phyloP scores from a whole-genome alignment of 2,113 vertebrate genomes.

The Alexandromys fortis region DNA sequence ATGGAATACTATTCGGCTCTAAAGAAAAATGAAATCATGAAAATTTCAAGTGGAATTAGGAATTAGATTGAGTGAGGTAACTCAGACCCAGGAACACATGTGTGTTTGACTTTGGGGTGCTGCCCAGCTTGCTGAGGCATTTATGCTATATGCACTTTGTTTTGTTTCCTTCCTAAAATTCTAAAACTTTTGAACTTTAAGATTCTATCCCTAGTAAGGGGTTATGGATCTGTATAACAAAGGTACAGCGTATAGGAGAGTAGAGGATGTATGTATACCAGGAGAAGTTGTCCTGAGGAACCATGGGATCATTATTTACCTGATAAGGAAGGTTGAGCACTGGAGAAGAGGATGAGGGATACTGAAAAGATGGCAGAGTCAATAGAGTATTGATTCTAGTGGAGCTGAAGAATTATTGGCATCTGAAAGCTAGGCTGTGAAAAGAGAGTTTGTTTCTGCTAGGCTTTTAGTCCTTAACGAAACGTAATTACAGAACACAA shows the following conservation, averaged over 20 bases:
- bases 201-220: neutral
- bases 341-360: neutral
- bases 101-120: neutral
- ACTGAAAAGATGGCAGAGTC: conserved; percentile 44
- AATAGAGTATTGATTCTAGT: conserved; percentile 34
- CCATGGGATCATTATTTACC: neutral
- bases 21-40: neutral
- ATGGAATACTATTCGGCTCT: neutral
- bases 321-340: neutral
- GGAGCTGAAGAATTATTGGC: conserved; percentile 36
- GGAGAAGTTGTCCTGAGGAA: neutral
- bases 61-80: neutral
- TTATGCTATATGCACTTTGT: neutral
- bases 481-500: conserved; percentile 16
- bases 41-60: neutral
- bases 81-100: neutral
- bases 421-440: conserved; percentile 24
- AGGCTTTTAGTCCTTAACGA: conserved; percentile 41
- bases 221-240: conserved; percentile 9
- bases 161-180: conserved; percentile 14
- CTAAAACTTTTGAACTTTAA: neutral
- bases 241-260: neutral
- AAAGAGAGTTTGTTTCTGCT: conserved; percentile 48
- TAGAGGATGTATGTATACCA: neutral
- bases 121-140: neutral